Evolutionary conservation across 2,113 vertebrate species (phyloP).

Genomic region (Ptilonorhynchus violaceus): DNA sequence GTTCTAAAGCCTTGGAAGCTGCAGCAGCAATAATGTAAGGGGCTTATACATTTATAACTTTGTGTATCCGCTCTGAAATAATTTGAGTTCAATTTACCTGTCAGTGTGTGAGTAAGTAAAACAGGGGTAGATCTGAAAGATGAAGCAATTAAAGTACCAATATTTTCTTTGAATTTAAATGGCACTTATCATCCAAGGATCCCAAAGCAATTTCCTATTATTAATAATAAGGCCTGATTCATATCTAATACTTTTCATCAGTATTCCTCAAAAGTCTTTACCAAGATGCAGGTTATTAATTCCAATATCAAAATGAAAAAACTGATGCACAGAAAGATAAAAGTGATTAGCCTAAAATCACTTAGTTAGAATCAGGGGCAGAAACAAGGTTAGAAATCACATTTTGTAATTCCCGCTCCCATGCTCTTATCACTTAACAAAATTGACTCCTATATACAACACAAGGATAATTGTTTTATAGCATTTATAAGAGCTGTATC

Average conservation of each 20-base stretch:
- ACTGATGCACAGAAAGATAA: conserved; percentile 10
- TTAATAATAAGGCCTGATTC: conserved; percentile 50
- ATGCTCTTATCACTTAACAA: neutral
- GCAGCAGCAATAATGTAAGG: neutral
- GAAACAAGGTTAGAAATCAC: neutral
- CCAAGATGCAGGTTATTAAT: conserved; percentile 10
- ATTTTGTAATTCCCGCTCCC: neutral
- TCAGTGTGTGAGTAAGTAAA: conserved; percentile 5
- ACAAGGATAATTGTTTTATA: conserved; percentile 18
- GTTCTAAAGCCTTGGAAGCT: neutral
- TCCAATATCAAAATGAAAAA: conserved; percentile 40
- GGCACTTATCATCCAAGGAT: conserved; percentile 35
- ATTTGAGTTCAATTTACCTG: conserved; percentile 14
- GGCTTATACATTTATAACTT: neutral
- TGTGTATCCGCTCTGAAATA: neutral
- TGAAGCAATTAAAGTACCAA: conserved; percentile 60
- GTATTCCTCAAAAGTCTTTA: conserved; percentile 34
- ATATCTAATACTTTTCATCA: conserved; percentile 41
- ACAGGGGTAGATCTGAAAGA: conserved; percentile 23
- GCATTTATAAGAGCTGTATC: neutral
- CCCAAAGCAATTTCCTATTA: conserved; percentile 59
- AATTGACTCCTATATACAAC: neutral
- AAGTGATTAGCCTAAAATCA: conserved; percentile 7
- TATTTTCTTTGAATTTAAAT: conserved; percentile 62
- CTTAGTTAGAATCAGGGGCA: neutral